Evolutionary conservation across 2,888 invertebrate genomes (phyloP), one percentile per base, ranked within the genome.

Genomic region (Vanessa cardui): DNA sequence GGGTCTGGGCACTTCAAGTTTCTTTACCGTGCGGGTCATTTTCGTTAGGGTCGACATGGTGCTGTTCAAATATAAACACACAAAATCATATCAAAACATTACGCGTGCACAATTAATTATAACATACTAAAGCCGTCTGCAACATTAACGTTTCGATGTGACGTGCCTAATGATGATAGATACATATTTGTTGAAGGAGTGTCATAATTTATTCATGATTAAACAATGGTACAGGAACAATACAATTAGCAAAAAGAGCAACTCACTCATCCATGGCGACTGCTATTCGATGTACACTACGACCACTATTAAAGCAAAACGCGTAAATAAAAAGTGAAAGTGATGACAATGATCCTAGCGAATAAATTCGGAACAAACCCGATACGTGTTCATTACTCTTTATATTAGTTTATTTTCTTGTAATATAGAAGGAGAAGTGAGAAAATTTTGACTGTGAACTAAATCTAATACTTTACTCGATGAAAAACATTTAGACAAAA

Each of bases 1-100:
- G 80, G 96, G 96, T 87, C 96, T 94, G 77, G 96, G 96, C 82
- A 96, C 94, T 89, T 96, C 96, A 79, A 96, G 92, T 91, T 96
- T 96, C 88, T 96, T 96, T 70, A 95, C 94, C 80, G 94, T 94
- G 88, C 95, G 94, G 88, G 94, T 94, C 89, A 94, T 93, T 93
- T 94, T 94, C 91, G 93, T 92, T 85, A 91, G 86, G 89, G 93
- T 93, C 91, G 93, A 92, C 93, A 93, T 93, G 87, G 89, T 92
- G 90, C 89, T 90, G 79, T 60, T 63, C 74, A 80, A 82, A 80
- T 69, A 79, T 76, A 83, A 73, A 77, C 64, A 71, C 65, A 66
- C 52, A 56, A 59, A 62, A 46, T 66, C 50, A 46, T 60, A 70
- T 70, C 64, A 70, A 71, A 71, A 72, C 69, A 70, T 64, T 59